phyloP scores from a whole-genome alignment of 2,113 vertebrate species.

The Pituophis catenifer region DNA sequence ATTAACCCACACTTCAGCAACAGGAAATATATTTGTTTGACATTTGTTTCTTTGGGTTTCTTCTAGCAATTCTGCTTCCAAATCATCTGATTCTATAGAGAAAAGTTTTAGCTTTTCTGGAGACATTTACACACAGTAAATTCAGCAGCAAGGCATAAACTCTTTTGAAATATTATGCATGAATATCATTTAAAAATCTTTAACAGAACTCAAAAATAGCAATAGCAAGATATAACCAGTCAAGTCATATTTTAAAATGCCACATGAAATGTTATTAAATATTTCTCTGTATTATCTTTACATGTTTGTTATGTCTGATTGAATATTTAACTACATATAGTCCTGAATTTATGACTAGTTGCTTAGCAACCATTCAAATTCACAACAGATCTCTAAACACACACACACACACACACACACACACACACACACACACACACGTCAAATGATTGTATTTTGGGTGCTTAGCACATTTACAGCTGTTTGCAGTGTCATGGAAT shows the following conservation, averaged over 20 bases:
- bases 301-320: not conserved
- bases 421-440: not conserved
- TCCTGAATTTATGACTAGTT: not conserved
- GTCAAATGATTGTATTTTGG: not conserved
- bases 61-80: conserved; percentile 82
- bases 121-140: not conserved
- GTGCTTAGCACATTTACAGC: not conserved
- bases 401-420: not conserved
- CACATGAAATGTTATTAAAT: not conserved
- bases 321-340: not conserved
- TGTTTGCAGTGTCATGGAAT: not conserved
- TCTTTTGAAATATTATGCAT: not conserved
- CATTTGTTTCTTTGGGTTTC: conserved; percentile 61
- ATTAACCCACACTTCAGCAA: conserved; percentile 78
- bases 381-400: not conserved
- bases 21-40: conserved; percentile 47
- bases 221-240: not conserved
- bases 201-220: not conserved
- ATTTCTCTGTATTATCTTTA: not conserved
- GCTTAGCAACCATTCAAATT: not conserved
- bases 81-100: conserved; percentile 75
- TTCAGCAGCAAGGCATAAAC: not conserved
- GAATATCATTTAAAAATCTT: not conserved
- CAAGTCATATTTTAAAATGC: not conserved
- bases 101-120: not conserved